Evolutionary conservation across 2,113 vertebrate genomes (phyloP).

Genomic region (Tragelaphus buxtoni): DNA sequence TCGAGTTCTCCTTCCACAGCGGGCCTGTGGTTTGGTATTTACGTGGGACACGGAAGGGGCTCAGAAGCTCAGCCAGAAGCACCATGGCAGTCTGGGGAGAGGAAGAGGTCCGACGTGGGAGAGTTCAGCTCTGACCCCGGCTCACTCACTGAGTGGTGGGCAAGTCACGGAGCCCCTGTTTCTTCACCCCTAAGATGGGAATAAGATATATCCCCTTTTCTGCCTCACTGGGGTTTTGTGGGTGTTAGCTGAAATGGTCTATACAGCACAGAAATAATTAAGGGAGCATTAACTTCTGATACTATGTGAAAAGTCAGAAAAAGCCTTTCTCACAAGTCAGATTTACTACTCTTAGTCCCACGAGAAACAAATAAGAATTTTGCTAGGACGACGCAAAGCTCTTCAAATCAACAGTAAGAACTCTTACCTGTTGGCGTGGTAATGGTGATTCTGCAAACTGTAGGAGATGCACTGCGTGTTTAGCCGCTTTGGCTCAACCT

Average conservation of each 20-base stretch:
- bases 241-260: background rate
- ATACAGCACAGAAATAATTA: background rate
- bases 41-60: background rate
- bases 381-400: background rate
- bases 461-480: conserved; percentile 77
- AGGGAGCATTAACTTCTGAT: background rate
- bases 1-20: background rate
- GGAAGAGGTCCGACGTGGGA: background rate
- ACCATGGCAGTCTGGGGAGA: background rate
- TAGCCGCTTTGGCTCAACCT: conserved; percentile 80
- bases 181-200: background rate
- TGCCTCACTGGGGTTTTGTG: background rate
- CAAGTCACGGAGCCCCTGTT: background rate
- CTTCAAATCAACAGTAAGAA: background rate
- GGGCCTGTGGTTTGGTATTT: background rate
- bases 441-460: conserved; percentile 68
- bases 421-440: conserved; percentile 76
- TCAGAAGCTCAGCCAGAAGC: background rate
- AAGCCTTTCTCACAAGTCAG: background rate
- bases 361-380: background rate
- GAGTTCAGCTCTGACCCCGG: background rate
- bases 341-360: background rate
- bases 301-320: background rate
- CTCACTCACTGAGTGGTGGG: background rate
- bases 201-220: background rate